Percentiles rank a stretch among this genome's conserved stretches.
These are phyloP conservation scores for Nasonia longicornis DNA, from an alignment of 1,140 invertebrate genomes.

Conservation along the genomic window DNA sequence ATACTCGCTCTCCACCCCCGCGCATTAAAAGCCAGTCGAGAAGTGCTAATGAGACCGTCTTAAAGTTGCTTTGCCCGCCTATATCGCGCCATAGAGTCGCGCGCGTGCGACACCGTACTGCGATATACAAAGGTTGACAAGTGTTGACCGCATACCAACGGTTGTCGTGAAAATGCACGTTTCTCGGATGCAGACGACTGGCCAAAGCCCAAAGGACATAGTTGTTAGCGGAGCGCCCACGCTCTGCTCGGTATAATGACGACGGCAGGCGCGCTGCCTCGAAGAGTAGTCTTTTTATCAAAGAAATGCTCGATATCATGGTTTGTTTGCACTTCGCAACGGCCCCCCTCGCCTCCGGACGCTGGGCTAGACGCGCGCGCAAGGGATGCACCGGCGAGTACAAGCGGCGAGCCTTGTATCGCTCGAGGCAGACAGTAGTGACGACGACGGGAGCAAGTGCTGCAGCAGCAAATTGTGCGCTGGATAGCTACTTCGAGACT, in stretches of 20 bases:
- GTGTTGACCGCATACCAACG: no score
- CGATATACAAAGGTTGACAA: no score
- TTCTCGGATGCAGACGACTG: no score
- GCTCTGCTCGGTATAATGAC: background rate
- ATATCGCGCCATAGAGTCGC: background rate
- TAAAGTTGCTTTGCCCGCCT: background rate
- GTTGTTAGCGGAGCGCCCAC: no score
- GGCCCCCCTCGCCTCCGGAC: background rate
- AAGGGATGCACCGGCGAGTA: background rate
- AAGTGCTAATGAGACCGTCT: constrained; percentile 28
- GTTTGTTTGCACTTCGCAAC: background rate
- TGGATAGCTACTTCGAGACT: background rate
- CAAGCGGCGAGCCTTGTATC: background rate
- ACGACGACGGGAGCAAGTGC: background rate
- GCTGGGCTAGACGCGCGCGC: background rate
- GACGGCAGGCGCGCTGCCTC: background rate
- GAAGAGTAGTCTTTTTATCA: background rate
- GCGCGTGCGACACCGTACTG: no score
- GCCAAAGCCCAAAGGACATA: no score
- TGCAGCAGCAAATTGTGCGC: background rate
- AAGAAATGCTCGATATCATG: background rate
- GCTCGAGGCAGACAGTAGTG: background rate
- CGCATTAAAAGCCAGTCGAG: constrained; percentile 13
- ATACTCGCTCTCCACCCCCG: background rate
- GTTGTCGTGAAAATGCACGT: background rate